Base-by-base conservation (phyloP, 2,888 invertebrate genomes). In the Lumbricus terrestris region DNA sequence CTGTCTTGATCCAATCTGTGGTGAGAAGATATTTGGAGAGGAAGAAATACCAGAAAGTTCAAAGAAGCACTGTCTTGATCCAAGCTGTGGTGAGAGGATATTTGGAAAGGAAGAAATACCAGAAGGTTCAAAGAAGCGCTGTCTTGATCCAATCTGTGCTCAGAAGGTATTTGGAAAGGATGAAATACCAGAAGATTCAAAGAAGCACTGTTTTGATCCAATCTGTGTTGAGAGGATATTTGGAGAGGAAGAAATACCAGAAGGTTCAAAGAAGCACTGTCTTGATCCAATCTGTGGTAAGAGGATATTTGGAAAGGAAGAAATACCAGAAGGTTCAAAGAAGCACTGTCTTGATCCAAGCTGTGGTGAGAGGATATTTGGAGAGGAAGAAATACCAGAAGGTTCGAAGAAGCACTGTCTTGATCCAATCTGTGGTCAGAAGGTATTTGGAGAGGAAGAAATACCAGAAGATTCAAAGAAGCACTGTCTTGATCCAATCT, bases 181-280 rank as follows among this genome's bases (percentile, higher is more conserved):
- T 85, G 85, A 69, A 35, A 37, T 92, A 90, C 88, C 69, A 40
- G 16, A 33, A 88, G n/a, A 69, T 90, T 42, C 88, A 42, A 6
- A 38, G 42, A 34, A 90, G 91, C 18, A 90, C 91, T 23, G 88
- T 91, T 18, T 37, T 38, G n/a, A 85, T 92, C 13, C 92, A 92
- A 90, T 47, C 83, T n/a, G 82, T 20, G 23, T 85, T n/a, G 82
- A 90, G 88, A 90, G 69, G 82, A 15, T 91, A 85, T 34, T 16
- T 83, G 23, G 88, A 35, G 15, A 90, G 89, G 35, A 42, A 42
- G 38, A 20, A 37, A 35, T 89, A 29, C 37, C 38, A 69, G 29
- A 69, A n/a, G 69, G 11, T 69, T 11, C 29, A 69, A n/a, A 69
- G n/a, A 16, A 69, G 11, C 13, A 11, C n/a, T n/a, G n/a, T 69